These are phyloP conservation scores for Hiodon tergisus DNA, from an alignment of 2,113 vertebrate genomes.

Conservation along the genomic window DNA sequence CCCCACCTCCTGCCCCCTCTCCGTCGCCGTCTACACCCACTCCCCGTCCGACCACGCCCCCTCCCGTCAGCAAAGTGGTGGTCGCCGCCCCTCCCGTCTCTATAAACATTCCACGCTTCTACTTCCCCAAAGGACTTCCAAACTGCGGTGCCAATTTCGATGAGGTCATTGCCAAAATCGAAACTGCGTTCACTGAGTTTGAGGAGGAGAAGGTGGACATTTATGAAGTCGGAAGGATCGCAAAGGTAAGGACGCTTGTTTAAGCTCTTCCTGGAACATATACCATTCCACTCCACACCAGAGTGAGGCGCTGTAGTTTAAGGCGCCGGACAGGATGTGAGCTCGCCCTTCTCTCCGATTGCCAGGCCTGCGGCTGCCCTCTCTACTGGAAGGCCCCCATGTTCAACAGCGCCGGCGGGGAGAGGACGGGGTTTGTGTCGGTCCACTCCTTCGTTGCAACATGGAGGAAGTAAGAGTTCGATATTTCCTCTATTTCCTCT, in stretches of 20 bases:
- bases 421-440: slow-evolving; percentile 83
- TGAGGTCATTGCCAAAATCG: slow-evolving; percentile 72
- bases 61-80: slow-evolving; percentile 65
- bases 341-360: slow-evolving; percentile 37
- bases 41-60: slow-evolving; percentile 68
- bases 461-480: slow-evolving; percentile 87
- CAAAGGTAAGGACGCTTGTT: slow-evolving; percentile 69
- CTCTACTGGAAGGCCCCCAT: slow-evolving; percentile 95
- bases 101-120: slow-evolving; percentile 98
- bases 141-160: slow-evolving; percentile 72
- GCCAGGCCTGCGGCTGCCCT: slow-evolving; percentile 84
- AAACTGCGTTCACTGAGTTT: slow-evolving; percentile 77
- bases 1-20: slow-evolving; percentile 63
- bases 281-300: no score
- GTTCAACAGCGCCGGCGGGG: slow-evolving; percentile 86
- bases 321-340: neutral
- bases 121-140: slow-evolving; percentile 92
- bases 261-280: no score
- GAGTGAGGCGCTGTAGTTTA: neutral
- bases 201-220: slow-evolving; percentile 89
- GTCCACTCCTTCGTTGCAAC: slow-evolving; percentile 83
- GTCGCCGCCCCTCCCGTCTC: slow-evolving; percentile 69
- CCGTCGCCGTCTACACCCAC: slow-evolving; percentile 46
- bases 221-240: slow-evolving; percentile 91
- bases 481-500: neutral